These are phyloP conservation scores for Zootoca vivipara DNA, from an alignment of 2,113 vertebrate genomes.

Conservation along the genomic window DNA sequence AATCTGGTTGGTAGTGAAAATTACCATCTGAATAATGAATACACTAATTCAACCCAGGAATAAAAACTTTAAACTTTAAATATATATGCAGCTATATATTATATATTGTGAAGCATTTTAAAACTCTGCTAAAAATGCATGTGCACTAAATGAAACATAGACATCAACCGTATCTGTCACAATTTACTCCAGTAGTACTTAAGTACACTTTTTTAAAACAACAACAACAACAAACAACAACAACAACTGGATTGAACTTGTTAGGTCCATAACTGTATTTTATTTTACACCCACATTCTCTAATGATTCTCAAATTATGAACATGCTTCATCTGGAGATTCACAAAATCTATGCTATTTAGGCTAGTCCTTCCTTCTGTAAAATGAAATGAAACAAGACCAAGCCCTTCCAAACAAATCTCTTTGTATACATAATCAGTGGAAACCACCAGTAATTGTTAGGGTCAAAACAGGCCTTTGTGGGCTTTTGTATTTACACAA, in stretches of 20 bases:
- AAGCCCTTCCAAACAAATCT: background rate
- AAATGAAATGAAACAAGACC: background rate
- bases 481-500: background rate
- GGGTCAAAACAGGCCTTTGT: background rate
- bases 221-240: background rate
- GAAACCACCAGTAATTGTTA: background rate
- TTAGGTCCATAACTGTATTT: background rate
- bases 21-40: background rate
- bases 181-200: background rate
- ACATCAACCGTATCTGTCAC: background rate
- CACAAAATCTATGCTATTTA: background rate
- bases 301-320: background rate
- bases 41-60: background rate
- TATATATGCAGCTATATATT: too few species aligned
- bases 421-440: background rate
- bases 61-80: background rate
- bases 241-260: background rate
- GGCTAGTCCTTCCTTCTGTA: background rate
- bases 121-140: background rate
- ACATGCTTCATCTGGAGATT: background rate
- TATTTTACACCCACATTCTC: background rate
- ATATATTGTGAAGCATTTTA: background rate
- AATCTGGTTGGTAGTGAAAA: background rate
- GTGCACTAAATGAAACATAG: background rate
- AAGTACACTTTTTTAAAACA: background rate